phyloP scores from a whole-genome alignment of 2,113 vertebrate genomes.

The Rhynchomys soricoides region DNA sequence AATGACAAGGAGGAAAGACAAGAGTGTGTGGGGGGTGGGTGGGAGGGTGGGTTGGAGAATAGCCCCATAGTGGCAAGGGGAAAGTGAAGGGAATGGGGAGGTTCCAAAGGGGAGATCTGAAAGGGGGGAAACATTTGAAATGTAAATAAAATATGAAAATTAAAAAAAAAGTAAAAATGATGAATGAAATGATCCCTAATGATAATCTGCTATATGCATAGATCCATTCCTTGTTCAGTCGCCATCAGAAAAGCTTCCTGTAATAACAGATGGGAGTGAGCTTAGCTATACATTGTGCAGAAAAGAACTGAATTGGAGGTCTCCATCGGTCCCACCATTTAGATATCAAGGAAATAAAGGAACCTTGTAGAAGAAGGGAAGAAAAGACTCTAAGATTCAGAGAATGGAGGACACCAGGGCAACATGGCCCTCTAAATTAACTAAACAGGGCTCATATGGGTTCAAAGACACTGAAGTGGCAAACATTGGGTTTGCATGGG shows the following conservation, averaged over 20 bases:
- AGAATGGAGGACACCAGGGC: accelerated
- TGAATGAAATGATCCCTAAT: background rate
- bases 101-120: too few species aligned
- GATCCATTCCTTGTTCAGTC: background rate
- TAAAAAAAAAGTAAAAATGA: background rate
- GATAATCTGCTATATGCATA: background rate
- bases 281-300: background rate
- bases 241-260: background rate
- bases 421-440: background rate
- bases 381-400: background rate
- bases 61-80: too few species aligned
- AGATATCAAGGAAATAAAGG: too few species aligned
- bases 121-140: too few species aligned
- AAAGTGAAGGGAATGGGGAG: too few species aligned
- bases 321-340: accelerated
- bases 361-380: background rate
- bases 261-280: background rate
- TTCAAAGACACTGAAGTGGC: background rate
- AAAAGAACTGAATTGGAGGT: background rate
- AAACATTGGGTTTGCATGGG: accelerated
- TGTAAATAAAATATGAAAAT: too few species aligned
- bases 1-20: too few species aligned
- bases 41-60: too few species aligned
- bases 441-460: background rate
- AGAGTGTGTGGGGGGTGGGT: too few species aligned